Evolutionary conservation across 2,888 invertebrate genomes (phyloP).

Genomic region (Priocnemis perturbator): DNA sequence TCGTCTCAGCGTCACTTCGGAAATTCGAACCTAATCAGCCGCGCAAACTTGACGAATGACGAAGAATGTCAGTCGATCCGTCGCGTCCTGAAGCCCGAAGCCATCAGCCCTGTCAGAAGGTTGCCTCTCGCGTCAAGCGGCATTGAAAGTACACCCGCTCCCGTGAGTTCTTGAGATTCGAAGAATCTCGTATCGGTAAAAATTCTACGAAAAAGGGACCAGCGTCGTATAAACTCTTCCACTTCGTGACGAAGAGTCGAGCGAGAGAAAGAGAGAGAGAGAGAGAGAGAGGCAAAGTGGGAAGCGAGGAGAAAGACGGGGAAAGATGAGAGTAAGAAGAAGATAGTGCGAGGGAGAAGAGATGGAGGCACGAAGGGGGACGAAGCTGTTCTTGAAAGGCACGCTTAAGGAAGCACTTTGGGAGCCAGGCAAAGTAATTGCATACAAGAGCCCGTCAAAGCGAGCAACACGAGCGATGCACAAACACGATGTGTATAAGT

Average conservation of each 20-base stretch:
- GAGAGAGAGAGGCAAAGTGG: background rate
- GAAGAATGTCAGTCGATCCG: too few relatives aligned
- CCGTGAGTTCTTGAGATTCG: too few relatives aligned
- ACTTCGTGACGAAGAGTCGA: constrained; percentile 34
- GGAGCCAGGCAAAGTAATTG: constrained; percentile 54
- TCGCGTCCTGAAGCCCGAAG: too few relatives aligned
- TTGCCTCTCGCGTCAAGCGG: too few relatives aligned
- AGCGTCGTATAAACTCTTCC: constrained; percentile 38
- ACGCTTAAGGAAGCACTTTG: constrained; percentile 57
- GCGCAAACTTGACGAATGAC: too few relatives aligned
- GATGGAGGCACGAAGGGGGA: constrained; percentile 8
- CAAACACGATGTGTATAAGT: constrained; percentile 22
- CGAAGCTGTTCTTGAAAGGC: constrained; percentile 37
- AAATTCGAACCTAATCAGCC: too few relatives aligned
- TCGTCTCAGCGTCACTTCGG: too few relatives aligned
- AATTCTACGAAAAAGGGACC: constrained; percentile 39
- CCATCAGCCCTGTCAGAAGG: too few relatives aligned
- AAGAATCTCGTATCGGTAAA: constrained; percentile 25
- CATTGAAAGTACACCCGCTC: too few relatives aligned
- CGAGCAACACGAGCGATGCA: constrained; percentile 44
- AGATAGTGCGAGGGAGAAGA: constrained; percentile 13
- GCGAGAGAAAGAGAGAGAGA: too few relatives aligned
- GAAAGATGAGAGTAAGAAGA: background rate
- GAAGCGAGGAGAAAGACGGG: background rate
- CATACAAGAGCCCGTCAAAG: constrained; percentile 53